phyloP scores from a whole-genome alignment of 2,797 vertebrate species.

The Geotria australis region DNA sequence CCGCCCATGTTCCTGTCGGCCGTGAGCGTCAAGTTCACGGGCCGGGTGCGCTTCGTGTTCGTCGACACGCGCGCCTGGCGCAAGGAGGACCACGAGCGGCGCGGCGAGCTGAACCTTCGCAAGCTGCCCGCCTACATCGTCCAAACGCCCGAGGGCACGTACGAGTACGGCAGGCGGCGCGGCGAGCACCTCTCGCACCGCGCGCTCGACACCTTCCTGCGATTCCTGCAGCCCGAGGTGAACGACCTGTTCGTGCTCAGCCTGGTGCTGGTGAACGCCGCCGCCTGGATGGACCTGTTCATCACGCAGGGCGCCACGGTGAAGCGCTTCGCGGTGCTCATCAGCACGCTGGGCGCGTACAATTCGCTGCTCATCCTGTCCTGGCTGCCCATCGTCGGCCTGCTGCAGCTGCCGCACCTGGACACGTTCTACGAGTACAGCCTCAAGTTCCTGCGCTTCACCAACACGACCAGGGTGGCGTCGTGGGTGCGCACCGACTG shows the following conservation, averaged over 20 bases:
- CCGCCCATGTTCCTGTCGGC: slow-evolving; percentile 82
- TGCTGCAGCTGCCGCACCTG: slow-evolving; percentile 72
- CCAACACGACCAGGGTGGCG: slow-evolving; percentile 64
- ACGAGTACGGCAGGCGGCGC: slow-evolving; percentile 65
- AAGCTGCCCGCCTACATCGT: slow-evolving; percentile 63
- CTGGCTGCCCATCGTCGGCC: slow-evolving; percentile 74
- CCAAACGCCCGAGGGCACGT: slow-evolving; percentile 76
- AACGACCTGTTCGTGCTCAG: slow-evolving; percentile 88
- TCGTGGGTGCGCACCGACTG: slow-evolving; percentile 74
- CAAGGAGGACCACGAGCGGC: slow-evolving; percentile 18
- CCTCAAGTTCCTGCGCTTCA: slow-evolving; percentile 54
- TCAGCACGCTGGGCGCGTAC: slow-evolving; percentile 86
- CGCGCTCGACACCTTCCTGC: slow-evolving; percentile 82
- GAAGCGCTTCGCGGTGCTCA: slow-evolving; percentile 84
- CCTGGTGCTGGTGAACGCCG: slow-evolving; percentile 67
- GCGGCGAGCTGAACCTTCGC: slow-evolving; percentile 36
- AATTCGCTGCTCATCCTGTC: slow-evolving; percentile 83
- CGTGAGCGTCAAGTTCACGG: slow-evolving; percentile 76
- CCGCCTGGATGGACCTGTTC: slow-evolving; percentile 98
- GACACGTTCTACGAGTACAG: slow-evolving; percentile 71
- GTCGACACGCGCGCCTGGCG: slow-evolving; percentile 64
- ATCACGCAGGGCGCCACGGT: slow-evolving; percentile 92
- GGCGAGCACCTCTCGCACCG: slow-evolving; percentile 69
- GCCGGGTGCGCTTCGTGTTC: slow-evolving; percentile 93
- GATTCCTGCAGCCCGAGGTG: slow-evolving; percentile 77